A percentile compares a stretch with the other conserved stretches of the same genome.
Evolutionary conservation across 2,113 vertebrate species (phyloP).

Genomic region (Salminus brasiliensis): DNA sequence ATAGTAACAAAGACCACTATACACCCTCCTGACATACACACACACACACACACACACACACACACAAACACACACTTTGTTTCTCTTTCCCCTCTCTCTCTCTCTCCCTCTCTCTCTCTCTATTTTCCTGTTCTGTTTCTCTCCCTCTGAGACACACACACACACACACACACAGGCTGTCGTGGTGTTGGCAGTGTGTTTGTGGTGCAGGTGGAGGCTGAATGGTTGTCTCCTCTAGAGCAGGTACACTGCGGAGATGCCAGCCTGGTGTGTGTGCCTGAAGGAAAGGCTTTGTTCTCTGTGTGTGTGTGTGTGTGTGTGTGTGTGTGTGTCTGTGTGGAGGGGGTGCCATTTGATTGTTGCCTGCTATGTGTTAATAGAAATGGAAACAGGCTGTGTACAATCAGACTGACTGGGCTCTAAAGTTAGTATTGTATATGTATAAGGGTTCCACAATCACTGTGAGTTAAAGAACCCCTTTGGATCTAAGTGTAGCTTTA

Average conservation of each 20-base stretch:
- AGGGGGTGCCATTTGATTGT: slow-evolving; percentile 26
- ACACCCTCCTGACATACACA: neutral
- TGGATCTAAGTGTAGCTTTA: too few relatives aligned
- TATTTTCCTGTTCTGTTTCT: neutral
- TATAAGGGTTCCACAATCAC: too few relatives aligned
- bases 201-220: slow-evolving; percentile 16
- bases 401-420: neutral
- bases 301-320: slow-evolving; percentile 26
- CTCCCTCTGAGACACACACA: neutral
- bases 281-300: slow-evolving; percentile 3
- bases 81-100: slow-evolving; percentile 1
- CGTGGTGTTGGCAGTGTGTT: neutral
- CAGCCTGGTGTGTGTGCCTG: slow-evolving; percentile 35
- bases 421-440: too few relatives aligned
- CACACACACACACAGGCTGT: neutral
- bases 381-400: neutral
- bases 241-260: slow-evolving; percentile 1
- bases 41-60: neutral
- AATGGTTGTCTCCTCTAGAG: slow-evolving; percentile 30
- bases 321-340: slow-evolving; percentile 22
- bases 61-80: neutral
- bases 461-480: too few relatives aligned
- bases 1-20: slow-evolving; percentile 38
- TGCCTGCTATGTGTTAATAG: neutral
- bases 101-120: neutral